phyloP scores from a whole-genome alignment of 1,140 invertebrate genomes.

The Teleogryllus occipitalis region DNA sequence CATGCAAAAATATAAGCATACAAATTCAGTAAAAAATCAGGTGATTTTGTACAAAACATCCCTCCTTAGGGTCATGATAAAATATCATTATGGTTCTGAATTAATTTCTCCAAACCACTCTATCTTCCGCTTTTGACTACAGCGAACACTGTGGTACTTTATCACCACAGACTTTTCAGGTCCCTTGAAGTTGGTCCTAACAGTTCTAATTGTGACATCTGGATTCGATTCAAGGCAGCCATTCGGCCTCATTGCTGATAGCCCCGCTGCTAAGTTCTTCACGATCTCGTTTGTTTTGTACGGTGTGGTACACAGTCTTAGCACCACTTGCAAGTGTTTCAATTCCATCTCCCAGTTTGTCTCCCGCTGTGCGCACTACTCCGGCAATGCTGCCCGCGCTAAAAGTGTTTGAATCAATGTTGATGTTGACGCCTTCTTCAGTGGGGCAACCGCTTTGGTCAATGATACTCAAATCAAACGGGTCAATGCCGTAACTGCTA shows the following conservation, averaged over 20 bases:
- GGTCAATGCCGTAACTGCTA: slow-evolving; percentile 53
- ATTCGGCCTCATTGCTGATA: slow-evolving; percentile 32
- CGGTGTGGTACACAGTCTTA: slow-evolving; percentile 41
- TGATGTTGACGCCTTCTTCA: slow-evolving; percentile 56
- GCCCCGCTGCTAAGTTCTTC: slow-evolving; percentile 28
- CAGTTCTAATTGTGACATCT: too few relatives aligned
- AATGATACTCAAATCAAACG: slow-evolving; percentile 64
- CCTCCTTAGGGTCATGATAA: too few relatives aligned
- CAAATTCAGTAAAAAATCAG: too few relatives aligned
- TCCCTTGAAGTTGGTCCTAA: too few relatives aligned
- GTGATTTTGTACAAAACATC: too few relatives aligned
- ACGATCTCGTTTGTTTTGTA: neutral
- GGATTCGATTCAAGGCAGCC: slow-evolving; percentile 32
- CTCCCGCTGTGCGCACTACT: slow-evolving; percentile 59
- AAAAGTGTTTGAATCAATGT: slow-evolving; percentile 66
- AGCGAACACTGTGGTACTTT: too few relatives aligned
- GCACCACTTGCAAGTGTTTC: slow-evolving; percentile 45
- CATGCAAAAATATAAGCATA: too few relatives aligned
- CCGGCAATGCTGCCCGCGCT: slow-evolving; percentile 58
- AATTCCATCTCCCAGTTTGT: slow-evolving; percentile 56
- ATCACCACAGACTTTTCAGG: too few relatives aligned
- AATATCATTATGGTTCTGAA: too few relatives aligned
- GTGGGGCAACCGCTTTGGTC: slow-evolving; percentile 56
- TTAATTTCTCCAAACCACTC: too few relatives aligned
- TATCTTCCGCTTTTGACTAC: too few relatives aligned